A percentile compares a stretch with the other conserved stretches of the same genome.
Evolutionary conservation across 1,140 invertebrate species (phyloP).

Genomic region (Brachionus asplanchnoidis): DNA sequence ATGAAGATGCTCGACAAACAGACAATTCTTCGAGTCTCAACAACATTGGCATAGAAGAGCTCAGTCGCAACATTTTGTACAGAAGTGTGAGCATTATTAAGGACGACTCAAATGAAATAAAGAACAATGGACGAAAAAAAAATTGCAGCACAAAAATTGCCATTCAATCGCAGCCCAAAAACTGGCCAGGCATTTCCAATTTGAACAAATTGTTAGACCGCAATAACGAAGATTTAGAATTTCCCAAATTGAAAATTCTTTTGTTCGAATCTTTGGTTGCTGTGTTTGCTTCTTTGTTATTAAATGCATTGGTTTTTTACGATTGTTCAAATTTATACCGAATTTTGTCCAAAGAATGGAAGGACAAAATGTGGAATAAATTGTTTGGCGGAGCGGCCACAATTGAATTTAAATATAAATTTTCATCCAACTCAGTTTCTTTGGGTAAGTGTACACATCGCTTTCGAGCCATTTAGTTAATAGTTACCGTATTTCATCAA

Average conservation of each 20-base stretch:
- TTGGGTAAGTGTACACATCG: too few relatives aligned
- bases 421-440: constrained; percentile 39
- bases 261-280: constrained; percentile 86
- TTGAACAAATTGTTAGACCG: constrained; percentile 2
- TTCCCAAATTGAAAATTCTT: constrained; percentile 81
- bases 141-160: constrained; percentile 74
- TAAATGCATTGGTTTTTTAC: constrained; percentile 85
- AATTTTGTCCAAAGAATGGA: constrained; percentile 76
- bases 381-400: constrained; percentile 93
- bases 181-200: constrained; percentile 12
- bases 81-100: constrained; percentile 25
- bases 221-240: constrained; percentile 75
- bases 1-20: background rate
- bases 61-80: constrained; percentile 26
- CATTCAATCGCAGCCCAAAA: background rate
- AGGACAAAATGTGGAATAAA: constrained; percentile 72
- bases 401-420: constrained; percentile 62
- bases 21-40: background rate
- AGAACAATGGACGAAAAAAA: constrained; percentile 77
- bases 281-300: constrained; percentile 81
- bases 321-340: constrained; percentile 85
- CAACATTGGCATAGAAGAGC: background rate
- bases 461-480: too few relatives aligned
- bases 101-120: constrained; percentile 18
- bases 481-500: too few relatives aligned